Base-by-base conservation (phyloP, 2,113 vertebrate genomes). In the Cacatua alba region DNA sequence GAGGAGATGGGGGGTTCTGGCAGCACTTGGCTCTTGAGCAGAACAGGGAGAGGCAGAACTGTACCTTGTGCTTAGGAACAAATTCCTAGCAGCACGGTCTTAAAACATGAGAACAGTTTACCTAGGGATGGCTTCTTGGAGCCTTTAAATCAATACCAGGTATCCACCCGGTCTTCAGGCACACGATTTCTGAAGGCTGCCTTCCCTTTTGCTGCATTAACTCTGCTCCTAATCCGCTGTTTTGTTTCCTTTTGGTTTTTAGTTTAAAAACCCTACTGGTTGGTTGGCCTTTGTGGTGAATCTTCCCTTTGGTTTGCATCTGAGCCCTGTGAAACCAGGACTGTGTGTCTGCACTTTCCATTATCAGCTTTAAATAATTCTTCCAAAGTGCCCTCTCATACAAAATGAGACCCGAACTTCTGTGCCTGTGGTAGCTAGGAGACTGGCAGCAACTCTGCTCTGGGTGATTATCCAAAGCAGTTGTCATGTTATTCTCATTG, bases 401-500 rank as follows among this genome's bases (percentile, higher is more conserved):
- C 51, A 79, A 93, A 87, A 81, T 17, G 82, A 93, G 91, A 60
- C 87, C 68, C 7, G 9, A 41, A 29, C 48, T 53, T 49, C 28
- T 37, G 75, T 72, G 95, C 28, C 93, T 86, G 77, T 69, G 93
- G 96, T 97, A 94, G 92, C 96, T 74, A 90, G 91, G 96, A 96
- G 96, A 97, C 96, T 96, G 94, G 94, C 94, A 95, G 92, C 74
- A 87, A n/a, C 48, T 44, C 79, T 74, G 95, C 93, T 88, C 90
- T 11, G 78, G 2, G 25, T 92, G 94, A 92, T 96, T 95, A 94
- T 91, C 95, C 94, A 49, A 83, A 96, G 91, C 94, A 80, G 92
- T 92, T 95, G 95, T 89, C 88, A 11, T 88, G 91, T 92, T 94
- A 83, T 86, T 96, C 95, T 90, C 91, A 21, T 43, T 17, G 25